phyloP scores from a whole-genome alignment of 53 echinoderm and acorn worm species.

The Crossaster papposus region DNA sequence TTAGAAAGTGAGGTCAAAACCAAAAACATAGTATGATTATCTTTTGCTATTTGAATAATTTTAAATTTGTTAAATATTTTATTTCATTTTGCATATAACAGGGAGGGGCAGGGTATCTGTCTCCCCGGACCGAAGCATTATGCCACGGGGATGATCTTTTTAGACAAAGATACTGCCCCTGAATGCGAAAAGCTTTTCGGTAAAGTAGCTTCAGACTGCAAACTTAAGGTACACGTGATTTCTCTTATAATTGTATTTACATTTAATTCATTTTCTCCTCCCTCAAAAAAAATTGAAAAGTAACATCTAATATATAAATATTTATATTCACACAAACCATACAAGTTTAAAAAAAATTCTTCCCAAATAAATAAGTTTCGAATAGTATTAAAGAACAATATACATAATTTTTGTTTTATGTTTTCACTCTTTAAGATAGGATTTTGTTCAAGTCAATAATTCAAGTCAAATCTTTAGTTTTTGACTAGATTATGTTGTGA shows the following conservation, averaged over 20 bases:
- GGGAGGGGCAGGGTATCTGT: slow-evolving; percentile 65
- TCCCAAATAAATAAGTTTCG: no score
- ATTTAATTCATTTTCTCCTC: no score
- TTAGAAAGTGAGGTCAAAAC: background rate
- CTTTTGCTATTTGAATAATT: background rate
- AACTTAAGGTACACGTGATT: slow-evolving; percentile 85
- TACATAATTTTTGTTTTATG: no score
- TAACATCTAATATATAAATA: no score
- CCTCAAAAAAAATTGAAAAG: background rate
- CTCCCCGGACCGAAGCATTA: slow-evolving; percentile 78
- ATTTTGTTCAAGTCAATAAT: no score
- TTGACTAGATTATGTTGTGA: background rate
- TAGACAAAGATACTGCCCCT: slow-evolving; percentile 73
- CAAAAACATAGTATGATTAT: background rate
- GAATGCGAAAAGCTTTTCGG: slow-evolving; percentile 70
- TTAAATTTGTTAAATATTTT: background rate
- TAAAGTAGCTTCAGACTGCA: slow-evolving; percentile 70
- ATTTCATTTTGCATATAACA: background rate
- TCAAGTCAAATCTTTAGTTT: no score
- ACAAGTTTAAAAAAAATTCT: no score
- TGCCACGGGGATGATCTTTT: slow-evolving; percentile 87
- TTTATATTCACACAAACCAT: no score
- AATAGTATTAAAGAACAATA: no score
- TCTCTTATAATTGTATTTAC: no score
- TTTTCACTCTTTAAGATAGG: no score